A percentile compares a stretch with the other conserved stretches of the same genome.
Evolutionary conservation across 1,140 invertebrate genomes (phyloP).

Genomic region (Sitophilus oryzae): DNA sequence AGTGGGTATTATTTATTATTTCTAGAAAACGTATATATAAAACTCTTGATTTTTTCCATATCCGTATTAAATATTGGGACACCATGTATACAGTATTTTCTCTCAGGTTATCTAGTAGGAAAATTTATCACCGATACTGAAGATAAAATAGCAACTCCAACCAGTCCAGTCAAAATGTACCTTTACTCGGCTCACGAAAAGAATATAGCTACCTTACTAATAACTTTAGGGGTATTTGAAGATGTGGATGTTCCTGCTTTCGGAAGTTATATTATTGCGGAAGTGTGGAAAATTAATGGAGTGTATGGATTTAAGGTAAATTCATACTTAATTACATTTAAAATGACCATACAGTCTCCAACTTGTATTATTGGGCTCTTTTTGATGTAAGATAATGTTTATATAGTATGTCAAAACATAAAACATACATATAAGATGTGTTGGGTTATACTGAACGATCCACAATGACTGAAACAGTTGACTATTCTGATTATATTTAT

Average conservation of each 20-base stretch:
- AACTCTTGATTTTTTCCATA: neutral
- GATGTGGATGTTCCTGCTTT: slow-evolving; percentile 48
- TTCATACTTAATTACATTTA: neutral
- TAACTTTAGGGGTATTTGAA: slow-evolving; percentile 56
- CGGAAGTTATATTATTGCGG: slow-evolving; percentile 44
- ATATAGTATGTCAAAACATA: neutral
- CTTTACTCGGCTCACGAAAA: slow-evolving; percentile 63
- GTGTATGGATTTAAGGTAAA: slow-evolving; percentile 25
- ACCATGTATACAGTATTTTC: neutral
- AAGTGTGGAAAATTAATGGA: slow-evolving; percentile 23
- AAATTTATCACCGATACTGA: slow-evolving; percentile 24
- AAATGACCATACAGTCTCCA: neutral
- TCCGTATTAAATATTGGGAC: neutral
- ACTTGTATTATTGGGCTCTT: neutral
- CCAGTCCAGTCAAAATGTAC: slow-evolving; percentile 16
- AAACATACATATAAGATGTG: neutral
- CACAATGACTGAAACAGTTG: neutral
- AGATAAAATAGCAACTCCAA: slow-evolving; percentile 1
- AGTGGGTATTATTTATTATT: no score
- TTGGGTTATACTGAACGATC: neutral
- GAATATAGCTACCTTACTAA: slow-evolving; percentile 58
- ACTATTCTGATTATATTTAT: neutral
- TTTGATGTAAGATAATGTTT: neutral
- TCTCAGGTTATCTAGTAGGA: slow-evolving; percentile 26
- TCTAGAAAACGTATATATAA: neutral